Percentiles rank a stretch among this genome's conserved stretches.
These are phyloP conservation scores for Villa cingulata DNA, from an alignment of 2,888 invertebrate genomes.

Conservation along the genomic window DNA sequence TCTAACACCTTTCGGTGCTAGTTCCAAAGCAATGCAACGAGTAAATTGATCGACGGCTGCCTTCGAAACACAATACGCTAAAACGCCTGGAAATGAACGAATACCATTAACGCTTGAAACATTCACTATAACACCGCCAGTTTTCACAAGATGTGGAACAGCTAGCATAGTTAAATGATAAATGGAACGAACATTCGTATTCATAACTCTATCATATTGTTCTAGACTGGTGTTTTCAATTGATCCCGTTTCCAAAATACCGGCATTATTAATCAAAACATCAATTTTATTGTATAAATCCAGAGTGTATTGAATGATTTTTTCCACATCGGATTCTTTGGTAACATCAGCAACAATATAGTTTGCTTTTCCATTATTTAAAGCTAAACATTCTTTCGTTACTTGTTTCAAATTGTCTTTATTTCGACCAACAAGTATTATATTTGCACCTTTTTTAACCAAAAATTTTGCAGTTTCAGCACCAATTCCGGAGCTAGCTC, in stretches of 20 bases:
- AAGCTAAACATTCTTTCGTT: conserved; percentile 40
- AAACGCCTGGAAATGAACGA: conserved; percentile 74
- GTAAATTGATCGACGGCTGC: conserved; percentile 90
- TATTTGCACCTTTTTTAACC: conserved; percentile 45
- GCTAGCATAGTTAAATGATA: conserved; percentile 71
- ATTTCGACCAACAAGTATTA: conserved; percentile 57
- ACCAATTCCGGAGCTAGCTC: conserved; percentile 66
- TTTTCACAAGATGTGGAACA: conserved; percentile 63
- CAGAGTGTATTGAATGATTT: conserved; percentile 52
- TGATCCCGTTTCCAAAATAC: conserved; percentile 61
- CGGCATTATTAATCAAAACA: conserved; percentile 77
- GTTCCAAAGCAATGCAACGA: conserved; percentile 71
- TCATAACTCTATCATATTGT: conserved; percentile 77
- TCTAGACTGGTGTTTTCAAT: conserved; percentile 71
- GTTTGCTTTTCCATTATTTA: conserved; percentile 40
- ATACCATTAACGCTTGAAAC: conserved; percentile 86
- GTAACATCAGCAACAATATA: conserved; percentile 54
- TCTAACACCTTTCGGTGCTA: conserved; percentile 62
- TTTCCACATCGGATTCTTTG: conserved; percentile 46
- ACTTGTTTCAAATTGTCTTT: conserved; percentile 49
- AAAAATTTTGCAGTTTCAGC: conserved; percentile 54
- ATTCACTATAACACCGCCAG: conserved; percentile 79
- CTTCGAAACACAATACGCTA: conserved; percentile 88
- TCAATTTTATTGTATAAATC: conserved; percentile 54
- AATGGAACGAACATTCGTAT: conserved; percentile 66